These are phyloP conservation scores for Xenopus borealis DNA, from an alignment of 2,113 vertebrate genomes.

Conservation along the genomic window DNA sequence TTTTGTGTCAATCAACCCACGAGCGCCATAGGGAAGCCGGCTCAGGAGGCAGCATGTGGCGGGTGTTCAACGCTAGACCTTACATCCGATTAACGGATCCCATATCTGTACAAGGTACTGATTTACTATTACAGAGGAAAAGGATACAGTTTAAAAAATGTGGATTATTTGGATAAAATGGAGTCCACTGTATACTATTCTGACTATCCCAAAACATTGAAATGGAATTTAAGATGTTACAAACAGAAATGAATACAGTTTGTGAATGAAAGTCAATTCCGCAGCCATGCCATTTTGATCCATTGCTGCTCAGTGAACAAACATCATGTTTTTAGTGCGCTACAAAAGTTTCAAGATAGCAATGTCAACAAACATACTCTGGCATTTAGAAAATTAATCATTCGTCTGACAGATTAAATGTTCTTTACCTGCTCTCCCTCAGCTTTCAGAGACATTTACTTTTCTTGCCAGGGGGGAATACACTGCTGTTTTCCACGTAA, in stretches of 20 bases:
- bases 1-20: too few species aligned
- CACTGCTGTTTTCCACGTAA: slow-evolving; percentile 33
- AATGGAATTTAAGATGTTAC: too few species aligned
- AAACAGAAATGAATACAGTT: not conserved
- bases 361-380: slow-evolving; percentile 40
- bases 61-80: too few species aligned
- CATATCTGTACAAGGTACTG: too few species aligned
- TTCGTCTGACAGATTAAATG: slow-evolving; percentile 36
- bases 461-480: slow-evolving; percentile 37
- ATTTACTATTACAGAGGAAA: too few species aligned
- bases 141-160: too few species aligned
- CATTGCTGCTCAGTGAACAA: slow-evolving; percentile 1
- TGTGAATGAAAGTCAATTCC: not conserved
- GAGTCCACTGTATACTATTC: too few species aligned
- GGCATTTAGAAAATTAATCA: slow-evolving; percentile 46
- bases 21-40: too few species aligned
- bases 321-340: slow-evolving; percentile 12
- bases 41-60: too few species aligned
- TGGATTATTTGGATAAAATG: too few species aligned
- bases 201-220: too few species aligned
- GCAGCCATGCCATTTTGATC: not conserved
- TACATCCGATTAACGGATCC: too few species aligned
- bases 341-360: slow-evolving; percentile 42
- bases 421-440: slow-evolving; percentile 31
- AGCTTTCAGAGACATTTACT: slow-evolving; percentile 38